Conservation (phyloP, 2,113 vertebrate species). For the Typhlomys cinereus region DNA sequence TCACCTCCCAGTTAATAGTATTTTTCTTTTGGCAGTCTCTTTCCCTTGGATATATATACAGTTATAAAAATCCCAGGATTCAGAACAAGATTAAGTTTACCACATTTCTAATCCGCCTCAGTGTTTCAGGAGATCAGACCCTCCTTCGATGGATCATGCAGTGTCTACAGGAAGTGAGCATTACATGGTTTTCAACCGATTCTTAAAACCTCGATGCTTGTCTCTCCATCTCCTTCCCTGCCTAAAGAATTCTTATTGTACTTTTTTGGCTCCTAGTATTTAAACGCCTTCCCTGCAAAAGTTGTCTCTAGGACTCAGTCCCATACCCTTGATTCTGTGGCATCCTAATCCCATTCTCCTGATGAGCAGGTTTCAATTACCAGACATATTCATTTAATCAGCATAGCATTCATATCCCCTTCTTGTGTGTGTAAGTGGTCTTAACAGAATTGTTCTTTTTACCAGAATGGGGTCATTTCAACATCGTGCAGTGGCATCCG, state of each 20-base stretch:
- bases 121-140: not conserved
- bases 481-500: not conserved
- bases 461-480: not conserved
- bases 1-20: not conserved
- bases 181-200: not conserved
- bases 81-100: not conserved
- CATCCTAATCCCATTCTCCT: not conserved
- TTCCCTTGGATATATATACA: not conserved
- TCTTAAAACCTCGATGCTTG: not conserved
- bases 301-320: not conserved
- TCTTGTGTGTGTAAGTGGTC: not conserved
- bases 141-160: not conserved
- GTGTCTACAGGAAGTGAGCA: accelerated
- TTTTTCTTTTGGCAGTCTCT: not conserved
- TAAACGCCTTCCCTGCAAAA: not conserved
- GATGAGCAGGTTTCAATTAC: not conserved
- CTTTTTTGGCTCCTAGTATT: not conserved
- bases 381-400: not conserved
- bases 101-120: not conserved
- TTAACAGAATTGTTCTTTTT: not conserved
- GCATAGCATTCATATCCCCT: not conserved
- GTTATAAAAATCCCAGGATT: not conserved
- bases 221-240: not conserved
- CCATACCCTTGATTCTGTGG: not conserved
- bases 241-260: not conserved